Conservation (phyloP, 35 echinoderm and acorn worm genomes). For the Apostichopus californicus region DNA sequence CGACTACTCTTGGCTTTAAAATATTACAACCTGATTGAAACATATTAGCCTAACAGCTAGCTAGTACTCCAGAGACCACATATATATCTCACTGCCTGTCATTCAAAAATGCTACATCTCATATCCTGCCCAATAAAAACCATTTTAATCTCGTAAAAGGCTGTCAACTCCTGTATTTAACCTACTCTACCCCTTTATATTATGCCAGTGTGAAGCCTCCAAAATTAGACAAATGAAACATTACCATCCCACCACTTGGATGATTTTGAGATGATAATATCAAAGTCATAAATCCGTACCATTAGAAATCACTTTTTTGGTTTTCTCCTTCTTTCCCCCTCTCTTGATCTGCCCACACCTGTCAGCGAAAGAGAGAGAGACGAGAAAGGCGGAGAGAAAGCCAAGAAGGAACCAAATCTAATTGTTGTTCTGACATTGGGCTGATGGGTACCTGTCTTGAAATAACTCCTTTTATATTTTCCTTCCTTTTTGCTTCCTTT, state of each 20-base stretch:
- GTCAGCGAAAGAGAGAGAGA: not conserved
- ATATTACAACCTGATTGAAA: too few relatives aligned
- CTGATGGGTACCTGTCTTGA: not conserved
- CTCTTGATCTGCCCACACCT: not conserved
- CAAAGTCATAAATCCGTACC: slow-evolving; percentile 2
- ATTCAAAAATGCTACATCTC: not conserved
- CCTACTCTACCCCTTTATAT: not conserved
- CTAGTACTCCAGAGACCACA: too few relatives aligned
- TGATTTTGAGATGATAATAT: slow-evolving; percentile 12
- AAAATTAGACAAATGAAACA: not conserved
- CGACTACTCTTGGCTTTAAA: too few relatives aligned
- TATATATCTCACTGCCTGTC: too few relatives aligned
- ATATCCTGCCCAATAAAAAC: not conserved
- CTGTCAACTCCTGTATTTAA: slow-evolving; percentile 17
- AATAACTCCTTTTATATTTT: not conserved
- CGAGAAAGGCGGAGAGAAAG: too few relatives aligned
- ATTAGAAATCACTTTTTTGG: not conserved
- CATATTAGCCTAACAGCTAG: too few relatives aligned
- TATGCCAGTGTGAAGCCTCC: not conserved
- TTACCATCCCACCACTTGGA: not conserved
- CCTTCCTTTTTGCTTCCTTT: too few relatives aligned
- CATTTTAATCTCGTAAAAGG: slow-evolving; percentile 18
- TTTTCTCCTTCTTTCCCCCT: not conserved
- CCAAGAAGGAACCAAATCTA: not conserved
- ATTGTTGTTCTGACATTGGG: not conserved